phyloP scores from a whole-genome alignment of 2,113 vertebrate species.

The Halichoerus grypus region DNA sequence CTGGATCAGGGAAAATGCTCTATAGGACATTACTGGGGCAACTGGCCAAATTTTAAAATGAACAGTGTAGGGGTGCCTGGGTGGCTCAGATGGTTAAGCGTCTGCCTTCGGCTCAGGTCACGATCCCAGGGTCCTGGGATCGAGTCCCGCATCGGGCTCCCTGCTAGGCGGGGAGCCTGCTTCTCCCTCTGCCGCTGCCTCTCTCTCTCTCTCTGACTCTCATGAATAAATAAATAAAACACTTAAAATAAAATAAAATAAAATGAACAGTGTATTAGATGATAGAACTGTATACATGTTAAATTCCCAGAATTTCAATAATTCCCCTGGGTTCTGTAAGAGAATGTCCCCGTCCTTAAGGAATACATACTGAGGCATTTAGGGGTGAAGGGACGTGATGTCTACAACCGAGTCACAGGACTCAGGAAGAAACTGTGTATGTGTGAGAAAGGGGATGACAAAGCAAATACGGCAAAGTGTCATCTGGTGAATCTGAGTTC shows the following conservation, averaged over 20 bases:
- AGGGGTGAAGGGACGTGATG: background rate
- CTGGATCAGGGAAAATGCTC: background rate
- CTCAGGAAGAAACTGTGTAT: background rate
- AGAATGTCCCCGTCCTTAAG: background rate
- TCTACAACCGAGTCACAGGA: background rate
- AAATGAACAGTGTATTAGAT: background rate
- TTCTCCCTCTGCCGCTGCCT: no score
- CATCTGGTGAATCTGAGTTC: background rate
- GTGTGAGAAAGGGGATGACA: background rate
- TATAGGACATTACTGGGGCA: background rate
- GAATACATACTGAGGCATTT: background rate
- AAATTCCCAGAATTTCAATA: background rate
- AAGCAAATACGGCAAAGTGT: accelerated
- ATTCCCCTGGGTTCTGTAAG: background rate
- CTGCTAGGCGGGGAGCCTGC: no score
- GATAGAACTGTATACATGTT: background rate
- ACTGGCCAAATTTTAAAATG: background rate
- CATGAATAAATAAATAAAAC: no score
- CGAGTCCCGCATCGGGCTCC: no score
- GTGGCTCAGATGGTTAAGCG: no score
- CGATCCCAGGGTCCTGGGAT: no score
- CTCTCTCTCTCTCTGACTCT: no score
- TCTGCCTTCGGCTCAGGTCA: no score
- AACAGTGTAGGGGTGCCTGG: background rate
- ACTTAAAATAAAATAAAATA: background rate